Percentiles rank a stretch among this genome's conserved stretches.
Evolutionary conservation across 2,888 invertebrate species (phyloP).

Genomic region (Aelia acuminata): DNA sequence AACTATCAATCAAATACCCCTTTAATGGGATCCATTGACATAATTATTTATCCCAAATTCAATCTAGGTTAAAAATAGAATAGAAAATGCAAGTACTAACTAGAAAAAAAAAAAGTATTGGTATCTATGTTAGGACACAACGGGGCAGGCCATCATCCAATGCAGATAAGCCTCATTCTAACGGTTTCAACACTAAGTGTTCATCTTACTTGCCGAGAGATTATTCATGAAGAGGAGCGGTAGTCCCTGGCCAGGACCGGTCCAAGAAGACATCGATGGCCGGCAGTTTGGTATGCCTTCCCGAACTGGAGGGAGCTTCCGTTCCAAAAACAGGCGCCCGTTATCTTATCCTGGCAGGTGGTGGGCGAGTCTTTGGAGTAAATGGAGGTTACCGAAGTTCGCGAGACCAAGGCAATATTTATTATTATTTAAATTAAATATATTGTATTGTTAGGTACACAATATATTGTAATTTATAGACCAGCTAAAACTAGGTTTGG

Average conservation of each 20-base stretch:
- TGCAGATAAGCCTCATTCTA: constrained; percentile 18
- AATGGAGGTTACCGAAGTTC: background rate
- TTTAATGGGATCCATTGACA: too few relatives aligned
- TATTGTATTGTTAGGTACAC: too few relatives aligned
- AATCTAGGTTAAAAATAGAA: too few relatives aligned
- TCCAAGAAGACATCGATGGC: constrained; percentile 1
- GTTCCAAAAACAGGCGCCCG: constrained; percentile 28
- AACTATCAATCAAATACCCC: too few relatives aligned
- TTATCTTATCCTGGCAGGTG: background rate
- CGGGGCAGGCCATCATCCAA: background rate
- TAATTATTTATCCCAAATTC: too few relatives aligned
- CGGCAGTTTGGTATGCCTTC: background rate
- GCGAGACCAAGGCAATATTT: too few relatives aligned
- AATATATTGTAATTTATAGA: too few relatives aligned
- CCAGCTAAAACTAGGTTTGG: too few relatives aligned
- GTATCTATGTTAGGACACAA: background rate
- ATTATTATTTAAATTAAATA: too few relatives aligned
- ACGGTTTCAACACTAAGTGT: constrained; percentile 17
- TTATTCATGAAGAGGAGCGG: constrained; percentile 44
- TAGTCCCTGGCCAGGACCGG: constrained; percentile 28
- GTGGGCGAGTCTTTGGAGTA: background rate
- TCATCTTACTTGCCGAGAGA: constrained; percentile 23
- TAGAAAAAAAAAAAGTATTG: background rate
- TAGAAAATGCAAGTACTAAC: too few relatives aligned
- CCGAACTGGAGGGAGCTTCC: background rate